Evolutionary conservation across 2,888 invertebrate genomes (phyloP), one percentile per base, ranked within the genome.

Genomic region (Salpingus planirostris): DNA sequence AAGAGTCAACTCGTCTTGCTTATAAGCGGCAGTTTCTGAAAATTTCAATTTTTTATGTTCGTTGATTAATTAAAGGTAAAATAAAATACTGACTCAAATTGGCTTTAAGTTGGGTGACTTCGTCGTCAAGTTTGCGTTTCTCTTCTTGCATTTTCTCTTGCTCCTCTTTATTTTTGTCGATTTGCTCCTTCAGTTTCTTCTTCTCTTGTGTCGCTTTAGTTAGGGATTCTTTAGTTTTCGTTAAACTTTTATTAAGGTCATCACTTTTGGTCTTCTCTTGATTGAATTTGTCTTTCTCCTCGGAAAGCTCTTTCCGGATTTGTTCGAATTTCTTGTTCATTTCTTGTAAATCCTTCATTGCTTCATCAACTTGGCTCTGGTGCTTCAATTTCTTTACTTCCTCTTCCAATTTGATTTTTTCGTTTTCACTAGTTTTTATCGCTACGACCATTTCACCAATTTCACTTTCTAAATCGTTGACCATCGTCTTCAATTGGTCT

Each of bases 391-490:
- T 44, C 32, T 50, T 51, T 14, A 59, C 29, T 47, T 63, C 70
- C 27, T 71, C 62, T 54, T 70, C 68, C 42, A 69, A 62, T 44
- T 69, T 64, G 14, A 68, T 65, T 29, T 63, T 64, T 22, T 55
- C 54, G 22, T 70, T 57, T 31, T 75, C 76, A 18, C 70, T 69
- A 48, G 76, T 76, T 57, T 74, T 76, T 62, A 77, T 69, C 21
- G 75, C 66, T 2, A 73, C 68, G 37, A 72, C 65, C 55, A 78
- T 66, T 62, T 78, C 76, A 77, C 81, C 78, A 44, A 90, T 81
- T 71, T 93, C 91, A 54, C 76, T 83, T 64, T 91, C 91, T 46
- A 91, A 68, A 43, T 92, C 90, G 36, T 84, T 81, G 2, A 91
- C 79, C 79, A 88, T 85, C 52, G 77, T 85, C 50, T 81, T 86